These are phyloP conservation scores for Glomeris marginata DNA, from an alignment of 2,888 invertebrate species.

Conservation along the genomic window DNA sequence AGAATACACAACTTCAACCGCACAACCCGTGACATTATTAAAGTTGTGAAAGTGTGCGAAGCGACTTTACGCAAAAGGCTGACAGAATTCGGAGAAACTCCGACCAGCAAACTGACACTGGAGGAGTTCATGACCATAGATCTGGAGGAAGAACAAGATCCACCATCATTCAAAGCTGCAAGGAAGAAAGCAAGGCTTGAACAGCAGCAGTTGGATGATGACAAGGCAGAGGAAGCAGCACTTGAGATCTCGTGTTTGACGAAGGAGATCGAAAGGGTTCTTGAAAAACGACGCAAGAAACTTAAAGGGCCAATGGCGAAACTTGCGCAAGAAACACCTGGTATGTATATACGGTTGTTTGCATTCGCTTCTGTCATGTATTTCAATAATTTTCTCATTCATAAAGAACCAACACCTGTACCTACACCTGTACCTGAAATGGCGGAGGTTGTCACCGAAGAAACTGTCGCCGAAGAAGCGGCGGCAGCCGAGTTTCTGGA, in stretches of 20 bases:
- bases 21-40: conserved; percentile 71
- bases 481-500: conserved; percentile 11
- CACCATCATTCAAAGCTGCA: conserved; percentile 85
- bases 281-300: conserved; percentile 41
- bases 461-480: conserved; percentile 13
- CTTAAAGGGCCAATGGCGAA: conserved; percentile 19
- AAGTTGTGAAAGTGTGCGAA: conserved; percentile 90
- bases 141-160: conserved; percentile 89
- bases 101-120: conserved; percentile 81
- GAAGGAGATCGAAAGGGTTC: conserved; percentile 64
- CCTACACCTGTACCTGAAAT: not conserved
- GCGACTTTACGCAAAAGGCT: conserved; percentile 77
- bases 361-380: not conserved
- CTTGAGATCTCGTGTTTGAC: conserved; percentile 57
- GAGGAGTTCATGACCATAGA: conserved; percentile 97
- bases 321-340: conserved; percentile 5
- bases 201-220: not conserved
- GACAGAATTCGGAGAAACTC: conserved; percentile 91
- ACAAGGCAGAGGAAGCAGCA: conserved; percentile 26
- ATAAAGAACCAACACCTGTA: not conserved
- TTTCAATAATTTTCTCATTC: not conserved
- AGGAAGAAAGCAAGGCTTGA: conserved; percentile 47
- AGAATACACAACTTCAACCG: conserved; percentile 82
- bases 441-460: too few relatives aligned
- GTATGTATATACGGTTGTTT: not conserved